Evolutionary conservation across 2,797 vertebrate species (phyloP).

Genomic region (Sciurus carolinensis): DNA sequence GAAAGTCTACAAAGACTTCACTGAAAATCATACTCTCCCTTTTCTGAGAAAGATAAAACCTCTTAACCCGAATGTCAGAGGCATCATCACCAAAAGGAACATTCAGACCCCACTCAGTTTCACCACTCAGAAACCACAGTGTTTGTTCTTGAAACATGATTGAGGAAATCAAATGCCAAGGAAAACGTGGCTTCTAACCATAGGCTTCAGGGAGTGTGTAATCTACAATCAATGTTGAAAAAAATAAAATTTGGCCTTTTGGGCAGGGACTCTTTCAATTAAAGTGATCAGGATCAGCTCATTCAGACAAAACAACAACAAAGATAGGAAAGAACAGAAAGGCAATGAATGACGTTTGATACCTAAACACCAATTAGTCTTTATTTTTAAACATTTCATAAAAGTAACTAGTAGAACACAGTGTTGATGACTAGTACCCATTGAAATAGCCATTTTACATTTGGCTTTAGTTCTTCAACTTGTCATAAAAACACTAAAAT

Average conservation of each 20-base stretch:
- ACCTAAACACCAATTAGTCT: background rate
- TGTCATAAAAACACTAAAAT: background rate
- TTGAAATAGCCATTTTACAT: background rate
- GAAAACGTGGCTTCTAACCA: background rate
- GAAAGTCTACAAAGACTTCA: background rate
- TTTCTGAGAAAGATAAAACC: background rate
- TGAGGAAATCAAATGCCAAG: conserved; percentile 27
- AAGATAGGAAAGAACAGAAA: background rate
- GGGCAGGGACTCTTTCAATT: background rate
- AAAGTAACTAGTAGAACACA: background rate
- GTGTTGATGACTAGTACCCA: background rate
- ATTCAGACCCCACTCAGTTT: background rate
- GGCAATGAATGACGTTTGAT: background rate
- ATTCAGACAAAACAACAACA: background rate
- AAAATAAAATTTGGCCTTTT: conserved; percentile 57
- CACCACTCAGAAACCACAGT: conserved; percentile 35
- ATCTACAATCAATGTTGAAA: conserved; percentile 7
- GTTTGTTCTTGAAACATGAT: conserved; percentile 44
- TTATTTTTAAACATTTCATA: conserved; percentile 9
- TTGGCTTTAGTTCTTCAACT: background rate
- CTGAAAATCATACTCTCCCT: background rate
- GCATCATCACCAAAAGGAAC: background rate
- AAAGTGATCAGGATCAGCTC: background rate
- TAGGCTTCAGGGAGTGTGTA: background rate
- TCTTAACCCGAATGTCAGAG: background rate